phyloP scores from a whole-genome alignment of 2,797 vertebrate genomes.

The Galago senegalensis region DNA sequence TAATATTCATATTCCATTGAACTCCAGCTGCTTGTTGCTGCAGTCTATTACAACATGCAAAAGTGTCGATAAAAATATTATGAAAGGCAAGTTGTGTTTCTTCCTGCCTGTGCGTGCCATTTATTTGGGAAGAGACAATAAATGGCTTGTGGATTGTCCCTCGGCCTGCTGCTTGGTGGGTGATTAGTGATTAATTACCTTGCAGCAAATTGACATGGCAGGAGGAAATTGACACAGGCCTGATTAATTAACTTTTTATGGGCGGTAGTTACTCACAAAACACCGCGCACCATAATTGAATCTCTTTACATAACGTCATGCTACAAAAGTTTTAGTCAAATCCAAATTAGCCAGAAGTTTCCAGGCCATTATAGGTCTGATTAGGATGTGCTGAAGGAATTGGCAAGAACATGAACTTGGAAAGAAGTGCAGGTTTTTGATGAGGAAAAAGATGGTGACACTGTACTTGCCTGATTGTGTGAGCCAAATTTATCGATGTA shows the following conservation, averaged over 20 bases:
- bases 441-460: neutral
- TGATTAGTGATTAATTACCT: slow-evolving; percentile 95
- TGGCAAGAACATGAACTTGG: slow-evolving; percentile 52
- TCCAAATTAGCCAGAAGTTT: slow-evolving; percentile 88
- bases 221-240: slow-evolving; percentile 92
- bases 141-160: slow-evolving; percentile 89
- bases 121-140: slow-evolving; percentile 90
- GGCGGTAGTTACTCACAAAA: slow-evolving; percentile 91
- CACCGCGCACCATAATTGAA: slow-evolving; percentile 90
- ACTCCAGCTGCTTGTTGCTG: slow-evolving; percentile 91
- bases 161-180: slow-evolving; percentile 89
- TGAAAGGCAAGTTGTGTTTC: slow-evolving; percentile 91
- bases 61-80: slow-evolving; percentile 92
- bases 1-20: slow-evolving; percentile 93
- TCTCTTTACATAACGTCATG: slow-evolving; percentile 87
- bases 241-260: slow-evolving; percentile 95
- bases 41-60: slow-evolving; percentile 91
- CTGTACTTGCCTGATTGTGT: neutral
- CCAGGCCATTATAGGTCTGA: slow-evolving; percentile 72
- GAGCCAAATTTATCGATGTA: neutral
- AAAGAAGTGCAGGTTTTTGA: neutral
- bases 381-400: neutral
- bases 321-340: slow-evolving; percentile 88
- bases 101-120: slow-evolving; percentile 88
- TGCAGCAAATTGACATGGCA: slow-evolving; percentile 92